Conservation (phyloP, 1,140 invertebrate species). For the Metaphire vulgaris region DNA sequence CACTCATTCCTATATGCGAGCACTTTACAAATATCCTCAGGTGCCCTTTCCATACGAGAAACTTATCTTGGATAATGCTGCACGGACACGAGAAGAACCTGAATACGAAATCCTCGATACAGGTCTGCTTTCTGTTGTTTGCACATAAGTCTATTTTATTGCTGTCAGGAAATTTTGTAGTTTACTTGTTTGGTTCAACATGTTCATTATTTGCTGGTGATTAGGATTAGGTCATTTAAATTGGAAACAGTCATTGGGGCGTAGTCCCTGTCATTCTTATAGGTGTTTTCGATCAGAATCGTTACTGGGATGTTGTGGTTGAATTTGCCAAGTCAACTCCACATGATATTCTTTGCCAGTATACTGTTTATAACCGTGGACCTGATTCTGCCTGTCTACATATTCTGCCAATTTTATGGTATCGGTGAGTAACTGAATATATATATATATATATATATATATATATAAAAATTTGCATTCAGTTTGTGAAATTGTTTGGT, state of each 20-base stretch:
- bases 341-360: slow-evolving; percentile 45
- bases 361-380: slow-evolving; percentile 48
- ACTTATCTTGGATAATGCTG: slow-evolving; percentile 40
- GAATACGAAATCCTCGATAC: slow-evolving; percentile 52
- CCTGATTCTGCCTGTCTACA: slow-evolving; percentile 40
- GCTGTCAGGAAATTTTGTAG: no score
- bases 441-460: no score
- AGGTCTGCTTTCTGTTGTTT: slow-evolving; percentile 33
- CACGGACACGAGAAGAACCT: slow-evolving; percentile 36
- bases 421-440: no score
- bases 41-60: slow-evolving; percentile 45
- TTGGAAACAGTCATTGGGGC: not conserved
- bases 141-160: slow-evolving; percentile 9
- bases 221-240: not conserved
- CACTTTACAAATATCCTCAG: slow-evolving; percentile 54
- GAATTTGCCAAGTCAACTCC: slow-evolving; percentile 50
- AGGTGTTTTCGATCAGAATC: slow-evolving; percentile 47
- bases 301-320: slow-evolving; percentile 51
- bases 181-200: no score
- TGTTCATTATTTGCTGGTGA: not conserved
- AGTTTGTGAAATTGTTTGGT: no score
- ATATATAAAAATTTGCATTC: no score
- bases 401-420: slow-evolving; percentile 50
- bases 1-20: slow-evolving; percentile 52
- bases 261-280: slow-evolving; percentile 1